Evolutionary conservation across 2,797 vertebrate species (phyloP), one percentile per base, ranked within the genome.

Genomic region (Poeciliopsis presidionis): DNA sequence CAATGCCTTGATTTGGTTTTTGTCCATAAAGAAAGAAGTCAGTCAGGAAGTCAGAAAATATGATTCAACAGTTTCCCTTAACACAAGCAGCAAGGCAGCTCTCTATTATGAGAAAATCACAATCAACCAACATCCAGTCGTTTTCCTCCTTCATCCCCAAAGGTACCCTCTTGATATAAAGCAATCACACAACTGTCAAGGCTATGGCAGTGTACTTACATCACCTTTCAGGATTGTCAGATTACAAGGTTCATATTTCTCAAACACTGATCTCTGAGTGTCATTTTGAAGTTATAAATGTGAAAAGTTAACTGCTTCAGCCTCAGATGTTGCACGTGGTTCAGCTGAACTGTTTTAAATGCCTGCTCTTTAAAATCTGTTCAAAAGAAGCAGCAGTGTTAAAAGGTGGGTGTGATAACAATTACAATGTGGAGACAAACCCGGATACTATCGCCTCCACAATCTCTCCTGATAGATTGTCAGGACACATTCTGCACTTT

Each of bases 161-260:
- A 77, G 73, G 70, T 79, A 74, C 82, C 73, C 75, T 74, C 76
- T 69, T 20, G 39, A 36, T 67, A 41, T 67, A 69, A 69, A 87
- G 85, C 79, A 84, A 86, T 91, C 88, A 77, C 59, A 75, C 65
- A 69, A 69, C 75, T 86, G 82, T 73, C 77, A 47, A 46, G 70
- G 80, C 78, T 57, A n/a, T 81, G 86, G 78, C 84, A 73, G 67
- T 4, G 72, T 80, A 75, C 84, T 87, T 87, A 76, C 83, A 89
- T 89, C 87, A 86, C 81, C 75, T 82, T 80, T 84, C 81, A 84
- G 72, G 75, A 77, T 84, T 81, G 61, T 61, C 28, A 0, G 43
- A 39, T 76, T 81, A 85, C 76, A 81, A 81, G 81, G 85, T 86
- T 82, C 69, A 77, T 69, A 77, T 84, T 83, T 83, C 86, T 82